A percentile compares a stretch with the other conserved stretches of the same genome.
phyloP scores from a whole-genome alignment of 2,113 vertebrate genomes.

The Steatornis caripensis region DNA sequence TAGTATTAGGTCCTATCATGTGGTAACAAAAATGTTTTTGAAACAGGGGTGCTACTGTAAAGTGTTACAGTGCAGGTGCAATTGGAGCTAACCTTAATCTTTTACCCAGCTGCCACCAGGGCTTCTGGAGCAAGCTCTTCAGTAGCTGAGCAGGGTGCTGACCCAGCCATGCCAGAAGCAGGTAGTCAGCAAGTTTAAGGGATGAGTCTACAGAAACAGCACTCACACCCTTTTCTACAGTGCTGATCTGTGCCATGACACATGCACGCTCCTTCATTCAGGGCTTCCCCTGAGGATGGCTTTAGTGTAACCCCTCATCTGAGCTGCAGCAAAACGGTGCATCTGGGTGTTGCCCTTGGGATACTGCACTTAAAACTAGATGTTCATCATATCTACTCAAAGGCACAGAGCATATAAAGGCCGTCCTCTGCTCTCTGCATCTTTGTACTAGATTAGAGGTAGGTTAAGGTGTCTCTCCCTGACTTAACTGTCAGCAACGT shows the following conservation, averaged over 20 bases:
- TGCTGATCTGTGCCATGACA: background rate
- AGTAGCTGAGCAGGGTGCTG: background rate
- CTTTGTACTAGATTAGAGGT: background rate
- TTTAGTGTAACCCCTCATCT: background rate
- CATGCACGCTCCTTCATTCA: accelerated
- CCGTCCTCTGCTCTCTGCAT: background rate
- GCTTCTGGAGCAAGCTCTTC: background rate
- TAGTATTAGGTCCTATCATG: background rate
- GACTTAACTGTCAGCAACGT: background rate
- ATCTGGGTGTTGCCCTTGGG: background rate
- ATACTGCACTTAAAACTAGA: background rate
- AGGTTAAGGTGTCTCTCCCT: background rate
- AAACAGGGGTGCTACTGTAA: background rate
- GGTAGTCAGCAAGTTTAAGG: background rate
- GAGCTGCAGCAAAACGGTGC: background rate
- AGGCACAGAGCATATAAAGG: background rate
- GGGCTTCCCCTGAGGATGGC: background rate
- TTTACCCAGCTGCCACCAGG: background rate
- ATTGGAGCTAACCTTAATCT: background rate
- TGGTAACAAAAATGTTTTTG: background rate
- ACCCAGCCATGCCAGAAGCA: background rate
- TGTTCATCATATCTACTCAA: background rate
- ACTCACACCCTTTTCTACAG: background rate
- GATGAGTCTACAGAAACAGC: background rate
- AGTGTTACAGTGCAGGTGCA: background rate